Evolutionary conservation across 2,888 invertebrate genomes (phyloP).

Genomic region (Zele albiditarsus): DNA sequence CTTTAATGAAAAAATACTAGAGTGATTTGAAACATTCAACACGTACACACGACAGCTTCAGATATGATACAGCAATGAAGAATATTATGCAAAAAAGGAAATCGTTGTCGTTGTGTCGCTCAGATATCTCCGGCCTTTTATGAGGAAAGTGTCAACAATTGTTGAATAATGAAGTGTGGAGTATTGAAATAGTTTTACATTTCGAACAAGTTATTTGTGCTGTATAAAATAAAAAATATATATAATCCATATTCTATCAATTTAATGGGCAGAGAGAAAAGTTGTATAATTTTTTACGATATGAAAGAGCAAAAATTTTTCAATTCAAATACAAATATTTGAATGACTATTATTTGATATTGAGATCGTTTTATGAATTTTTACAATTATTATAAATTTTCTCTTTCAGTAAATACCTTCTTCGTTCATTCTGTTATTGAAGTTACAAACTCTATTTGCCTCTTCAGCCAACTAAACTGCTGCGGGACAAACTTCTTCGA

Average conservation of each 20-base stretch:
- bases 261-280: background rate
- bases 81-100: background rate
- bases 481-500: constrained; percentile 20
- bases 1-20: background rate
- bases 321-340: background rate
- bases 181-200: background rate
- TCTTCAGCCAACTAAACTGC: background rate
- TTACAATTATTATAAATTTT: background rate
- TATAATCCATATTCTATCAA: background rate
- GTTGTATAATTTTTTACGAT: too few relatives aligned
- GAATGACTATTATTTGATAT: background rate
- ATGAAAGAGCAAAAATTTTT: too few relatives aligned
- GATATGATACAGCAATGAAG: background rate
- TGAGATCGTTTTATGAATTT: background rate
- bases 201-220: background rate
- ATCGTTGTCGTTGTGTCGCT: background rate
- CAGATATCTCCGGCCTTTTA: background rate
- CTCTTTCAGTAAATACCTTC: constrained; percentile 14
- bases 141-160: background rate
- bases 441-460: constrained; percentile 1
- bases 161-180: background rate
- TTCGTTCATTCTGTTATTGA: constrained; percentile 16
- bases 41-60: background rate
- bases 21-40: background rate
- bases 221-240: background rate